These are phyloP conservation scores for Heliangelus exortis DNA, from an alignment of 2,797 vertebrate genomes.

Conservation along the genomic window DNA sequence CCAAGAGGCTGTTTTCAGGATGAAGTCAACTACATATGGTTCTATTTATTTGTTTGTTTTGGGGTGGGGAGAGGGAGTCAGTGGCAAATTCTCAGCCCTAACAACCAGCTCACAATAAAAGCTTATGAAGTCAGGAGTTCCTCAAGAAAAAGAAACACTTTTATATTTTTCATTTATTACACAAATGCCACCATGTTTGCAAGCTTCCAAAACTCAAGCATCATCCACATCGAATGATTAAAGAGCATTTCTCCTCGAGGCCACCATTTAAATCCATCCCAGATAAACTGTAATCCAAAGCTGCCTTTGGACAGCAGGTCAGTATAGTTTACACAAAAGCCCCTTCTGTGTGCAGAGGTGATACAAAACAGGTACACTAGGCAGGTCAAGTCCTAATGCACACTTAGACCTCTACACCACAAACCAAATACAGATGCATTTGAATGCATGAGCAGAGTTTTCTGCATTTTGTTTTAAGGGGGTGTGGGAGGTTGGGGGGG, in stretches of 20 bases:
- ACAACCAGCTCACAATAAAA: conserved; percentile 63
- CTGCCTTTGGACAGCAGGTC: neutral
- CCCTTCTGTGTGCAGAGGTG: neutral
- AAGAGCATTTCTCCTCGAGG: conserved; percentile 7
- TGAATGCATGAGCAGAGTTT: neutral
- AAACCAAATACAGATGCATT: conserved; percentile 36
- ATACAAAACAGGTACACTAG: conserved; percentile 28
- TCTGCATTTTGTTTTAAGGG: neutral
- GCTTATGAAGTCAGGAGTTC: conserved; percentile 40
- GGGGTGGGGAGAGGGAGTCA: conserved; percentile 56
- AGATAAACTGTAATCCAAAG: conserved; percentile 25
- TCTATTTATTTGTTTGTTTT: conserved; percentile 71
- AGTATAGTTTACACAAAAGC: neutral
- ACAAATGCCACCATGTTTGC: conserved; percentile 35
- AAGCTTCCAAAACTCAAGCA: conserved; percentile 34
- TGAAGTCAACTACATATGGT: conserved; percentile 64
- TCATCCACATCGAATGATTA: conserved; percentile 14
- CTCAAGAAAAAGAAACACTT: conserved; percentile 21
- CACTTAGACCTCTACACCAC: neutral
- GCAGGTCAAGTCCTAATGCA: conserved; percentile 2
- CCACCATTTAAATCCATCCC: neutral
- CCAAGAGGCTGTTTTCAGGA: conserved; percentile 39
- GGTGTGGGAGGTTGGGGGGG: neutral
- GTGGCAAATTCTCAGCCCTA: conserved; percentile 64
- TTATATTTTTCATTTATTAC: conserved; percentile 49